Evolutionary conservation across 2,797 vertebrate species (phyloP), one percentile per base, ranked within the genome.

Genomic region (Gobio occitaniae): DNA sequence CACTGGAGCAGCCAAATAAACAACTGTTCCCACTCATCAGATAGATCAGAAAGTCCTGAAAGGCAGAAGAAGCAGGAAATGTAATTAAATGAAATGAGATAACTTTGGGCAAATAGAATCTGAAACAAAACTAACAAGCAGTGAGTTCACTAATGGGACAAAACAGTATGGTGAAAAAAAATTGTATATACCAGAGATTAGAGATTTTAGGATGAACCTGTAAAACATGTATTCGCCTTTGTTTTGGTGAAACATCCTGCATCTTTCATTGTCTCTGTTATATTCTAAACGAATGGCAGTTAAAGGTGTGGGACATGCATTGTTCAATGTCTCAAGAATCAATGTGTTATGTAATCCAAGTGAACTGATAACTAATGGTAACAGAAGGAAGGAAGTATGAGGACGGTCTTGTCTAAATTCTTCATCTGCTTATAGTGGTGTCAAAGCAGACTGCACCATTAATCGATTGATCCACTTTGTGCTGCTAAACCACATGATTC

Each of bases 41-140:
- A 88, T 96, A 96, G 88, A 96, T 94, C 63, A 96, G 92, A 66
- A 96, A 95, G 77, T 96, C 96, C 96, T 96, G 89, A 2, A 87
- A 74, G 50, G 19, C 1, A 71, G 36, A 56, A 52, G 19, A 77
- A 44, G 66, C 36, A 66, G n/a, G 11, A 65, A 16, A 17, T 25
- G 65, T 41, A 17, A 36, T n/a, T 17, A 21, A 77, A 25, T 7
- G 3, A 13, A 29, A 5, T 10, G 5, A 12, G 21, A 63, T 6
- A 65, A 61, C 56, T 11, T 21, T 52, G 10, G 9, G 2, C 36
- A 41, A 65, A 32, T 4, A 16, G 13, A 66, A 36, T 54, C 17
- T 50, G 12, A 83, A 32, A 65, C 38, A 38, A 75, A 25, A 17
- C 21, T n/a, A 66, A 77, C 10, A 41, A 41, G n/a, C 4, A 25